These are phyloP conservation scores for Tachystola acroxantha DNA, from an alignment of 2,888 invertebrate species.

Conservation along the genomic window DNA sequence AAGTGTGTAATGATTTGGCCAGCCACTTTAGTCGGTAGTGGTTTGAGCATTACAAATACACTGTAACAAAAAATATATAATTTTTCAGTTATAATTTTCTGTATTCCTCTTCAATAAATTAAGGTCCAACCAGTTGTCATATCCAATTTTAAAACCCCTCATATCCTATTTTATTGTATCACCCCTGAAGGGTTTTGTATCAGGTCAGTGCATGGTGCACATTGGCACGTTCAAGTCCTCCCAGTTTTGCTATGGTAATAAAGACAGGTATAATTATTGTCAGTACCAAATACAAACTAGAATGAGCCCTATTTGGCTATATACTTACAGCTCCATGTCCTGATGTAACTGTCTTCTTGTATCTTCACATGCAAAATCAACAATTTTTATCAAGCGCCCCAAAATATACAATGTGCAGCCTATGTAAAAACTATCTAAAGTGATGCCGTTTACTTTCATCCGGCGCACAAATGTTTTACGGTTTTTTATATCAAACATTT, in stretches of 20 bases:
- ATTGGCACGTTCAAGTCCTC: too few relatives aligned
- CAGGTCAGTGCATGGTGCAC: too few relatives aligned
- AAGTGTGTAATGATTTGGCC: slow-evolving; percentile 87
- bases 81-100: too few relatives aligned
- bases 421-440: slow-evolving; percentile 83
- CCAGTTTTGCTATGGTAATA: too few relatives aligned
- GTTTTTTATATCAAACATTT: slow-evolving; percentile 85
- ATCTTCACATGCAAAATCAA: slow-evolving; percentile 83
- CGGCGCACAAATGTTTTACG: slow-evolving; percentile 82
- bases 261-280: too few relatives aligned
- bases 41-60: slow-evolving; percentile 89
- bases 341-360: slow-evolving; percentile 81
- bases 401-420: slow-evolving; percentile 85
- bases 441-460: slow-evolving; percentile 82
- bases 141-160: too few relatives aligned
- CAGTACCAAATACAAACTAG: too few relatives aligned
- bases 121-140: too few relatives aligned
- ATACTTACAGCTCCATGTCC: slow-evolving; percentile 81
- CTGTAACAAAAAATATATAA: slow-evolving; percentile 51
- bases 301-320: neutral
- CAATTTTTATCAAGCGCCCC: slow-evolving; percentile 84
- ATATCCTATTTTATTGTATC: too few relatives aligned
- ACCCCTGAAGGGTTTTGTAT: too few relatives aligned
- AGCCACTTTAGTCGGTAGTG: slow-evolving; percentile 81
- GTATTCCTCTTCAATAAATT: too few relatives aligned